A percentile compares a stretch with the other conserved stretches of the same genome.
Conservation (phyloP, 1,140 invertebrate species). For the Orius laevigatus region DNA sequence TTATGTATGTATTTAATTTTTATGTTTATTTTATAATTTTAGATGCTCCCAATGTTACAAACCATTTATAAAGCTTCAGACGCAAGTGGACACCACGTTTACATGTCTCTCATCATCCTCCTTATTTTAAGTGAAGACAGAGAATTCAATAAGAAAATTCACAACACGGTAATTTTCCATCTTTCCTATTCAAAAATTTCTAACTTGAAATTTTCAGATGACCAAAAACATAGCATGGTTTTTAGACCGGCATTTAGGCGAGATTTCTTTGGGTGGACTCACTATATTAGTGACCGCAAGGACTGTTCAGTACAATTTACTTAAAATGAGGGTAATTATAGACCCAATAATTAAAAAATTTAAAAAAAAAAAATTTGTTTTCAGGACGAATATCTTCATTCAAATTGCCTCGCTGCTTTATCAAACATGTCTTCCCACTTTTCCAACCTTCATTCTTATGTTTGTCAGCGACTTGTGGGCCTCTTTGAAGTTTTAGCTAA, state of each 20-base stretch:
- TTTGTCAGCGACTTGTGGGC: constrained; percentile 81
- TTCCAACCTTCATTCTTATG: constrained; percentile 83
- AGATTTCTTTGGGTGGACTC: constrained; percentile 90
- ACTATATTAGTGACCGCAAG: constrained; percentile 86
- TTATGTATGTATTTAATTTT: not conserved
- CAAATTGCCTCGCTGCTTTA: constrained; percentile 90
- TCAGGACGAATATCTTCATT: constrained; percentile 87
- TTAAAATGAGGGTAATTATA: constrained; percentile 65
- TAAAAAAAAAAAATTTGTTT: constrained; percentile 11
- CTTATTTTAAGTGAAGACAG: constrained; percentile 96
- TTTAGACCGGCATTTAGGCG: constrained; percentile 70
- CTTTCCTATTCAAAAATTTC: not conserved
- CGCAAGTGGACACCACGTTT: constrained; percentile 92
- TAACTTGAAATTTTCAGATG: constrained; percentile 37
- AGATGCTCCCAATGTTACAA: constrained; percentile 85
- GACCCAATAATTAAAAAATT: not conserved
- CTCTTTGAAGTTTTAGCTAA: constrained; percentile 77
- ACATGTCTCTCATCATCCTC: constrained; percentile 96
- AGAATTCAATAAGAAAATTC: constrained; percentile 81
- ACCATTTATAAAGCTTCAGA: constrained; percentile 84
- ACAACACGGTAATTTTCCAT: constrained; percentile 68
- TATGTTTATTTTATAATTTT: constrained; percentile 23
- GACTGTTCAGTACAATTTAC: constrained; percentile 96
- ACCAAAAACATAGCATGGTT: constrained; percentile 84
- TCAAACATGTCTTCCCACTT: constrained; percentile 98